Conservation (phyloP, 2,113 vertebrate species). For the Agelaius phoeniceus region DNA sequence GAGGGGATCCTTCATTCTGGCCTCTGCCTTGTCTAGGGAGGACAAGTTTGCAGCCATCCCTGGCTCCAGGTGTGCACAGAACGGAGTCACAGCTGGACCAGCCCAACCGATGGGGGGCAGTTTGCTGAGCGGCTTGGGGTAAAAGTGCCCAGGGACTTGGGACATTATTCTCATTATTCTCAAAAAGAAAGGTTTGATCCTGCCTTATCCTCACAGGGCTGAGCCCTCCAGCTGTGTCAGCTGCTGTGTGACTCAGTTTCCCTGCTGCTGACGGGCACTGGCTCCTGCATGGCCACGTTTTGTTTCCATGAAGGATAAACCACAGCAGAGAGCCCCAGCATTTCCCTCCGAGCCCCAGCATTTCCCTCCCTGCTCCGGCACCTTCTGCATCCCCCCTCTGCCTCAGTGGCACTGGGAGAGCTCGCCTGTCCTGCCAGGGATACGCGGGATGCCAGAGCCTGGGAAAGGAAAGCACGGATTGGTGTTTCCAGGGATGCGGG, state of each 20-base stretch:
- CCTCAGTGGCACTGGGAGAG: neutral
- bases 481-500: neutral
- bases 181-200: neutral
- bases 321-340: neutral
- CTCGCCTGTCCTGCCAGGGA: neutral
- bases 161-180: neutral
- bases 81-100: neutral
- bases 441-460: neutral
- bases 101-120: accelerated
- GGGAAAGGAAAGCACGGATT: neutral
- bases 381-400: neutral
- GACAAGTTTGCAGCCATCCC: neutral
- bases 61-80: neutral
- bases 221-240: neutral
- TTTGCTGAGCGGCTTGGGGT: neutral
- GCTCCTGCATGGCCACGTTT: accelerated
- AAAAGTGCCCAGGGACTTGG: neutral
- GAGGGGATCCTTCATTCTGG: neutral
- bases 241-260: neutral
- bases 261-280: neutral
- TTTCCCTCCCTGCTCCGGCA: neutral
- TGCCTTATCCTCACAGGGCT: neutral
- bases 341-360: too few species aligned
- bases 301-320: accelerated
- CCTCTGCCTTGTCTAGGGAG: neutral